A percentile compares a stretch with the other conserved stretches of the same genome.
These are phyloP conservation scores for Pseudomyrmex sp. DNA, from an alignment of 1,140 invertebrate species.

Conservation along the genomic window DNA sequence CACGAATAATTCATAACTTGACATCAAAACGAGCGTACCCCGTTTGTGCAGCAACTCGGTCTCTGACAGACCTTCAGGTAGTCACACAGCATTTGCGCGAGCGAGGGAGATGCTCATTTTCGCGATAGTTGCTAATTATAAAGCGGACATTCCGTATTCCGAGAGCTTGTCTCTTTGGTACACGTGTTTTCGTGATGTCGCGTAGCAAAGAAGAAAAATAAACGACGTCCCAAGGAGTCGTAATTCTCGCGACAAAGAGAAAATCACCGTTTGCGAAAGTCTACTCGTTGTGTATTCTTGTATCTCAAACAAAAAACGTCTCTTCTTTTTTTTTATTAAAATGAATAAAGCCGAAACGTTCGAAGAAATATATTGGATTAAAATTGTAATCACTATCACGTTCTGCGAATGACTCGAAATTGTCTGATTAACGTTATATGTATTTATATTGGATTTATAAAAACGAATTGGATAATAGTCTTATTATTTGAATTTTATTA, in stretches of 20 bases:
- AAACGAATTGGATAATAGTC: no score
- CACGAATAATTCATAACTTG: slow-evolving; percentile 39
- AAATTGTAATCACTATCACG: background rate
- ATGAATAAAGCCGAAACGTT: no score
- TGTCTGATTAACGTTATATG: slow-evolving; percentile 62
- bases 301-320: slow-evolving; percentile 47
- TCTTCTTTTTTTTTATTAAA: slow-evolving; percentile 52
- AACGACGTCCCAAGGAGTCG: background rate
- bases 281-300: slow-evolving; percentile 76
- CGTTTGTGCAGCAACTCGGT: slow-evolving; percentile 39
- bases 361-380: background rate
- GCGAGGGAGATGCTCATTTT: slow-evolving; percentile 49
- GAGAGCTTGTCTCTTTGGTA: slow-evolving; percentile 7
- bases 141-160: slow-evolving; percentile 17
- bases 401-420: background rate
- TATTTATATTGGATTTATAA: no score
- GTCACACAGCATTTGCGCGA: background rate
- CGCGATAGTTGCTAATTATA: slow-evolving; percentile 55
- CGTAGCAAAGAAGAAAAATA: background rate
- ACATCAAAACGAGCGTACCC: slow-evolving; percentile 18
- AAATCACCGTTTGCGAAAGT: slow-evolving; percentile 68
- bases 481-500: background rate
- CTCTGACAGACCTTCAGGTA: background rate
- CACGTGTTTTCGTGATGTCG: slow-evolving; percentile 16
- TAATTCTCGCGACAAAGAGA: slow-evolving; percentile 12